Percentiles rank a stretch among this genome's conserved stretches.
Evolutionary conservation across 2,113 vertebrate species (phyloP).

Genomic region (Phocoena sinus): DNA sequence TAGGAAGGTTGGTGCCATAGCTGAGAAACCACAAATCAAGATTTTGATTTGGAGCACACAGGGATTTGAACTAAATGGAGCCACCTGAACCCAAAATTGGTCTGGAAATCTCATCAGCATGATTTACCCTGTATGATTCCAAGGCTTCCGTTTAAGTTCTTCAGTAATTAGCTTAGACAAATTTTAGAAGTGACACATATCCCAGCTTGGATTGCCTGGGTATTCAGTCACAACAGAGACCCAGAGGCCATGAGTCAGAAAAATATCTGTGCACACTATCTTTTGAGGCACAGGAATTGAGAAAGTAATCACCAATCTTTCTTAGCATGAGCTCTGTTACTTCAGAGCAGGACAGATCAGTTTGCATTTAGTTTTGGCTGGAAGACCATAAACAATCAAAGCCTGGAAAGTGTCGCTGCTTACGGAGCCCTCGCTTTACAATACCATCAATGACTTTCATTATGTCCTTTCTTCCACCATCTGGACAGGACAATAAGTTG

Average conservation of each 20-base stretch:
- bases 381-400: constrained; percentile 40
- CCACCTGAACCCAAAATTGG: constrained; percentile 47
- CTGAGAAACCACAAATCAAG: constrained; percentile 35
- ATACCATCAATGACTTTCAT: background rate
- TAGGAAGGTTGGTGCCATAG: background rate
- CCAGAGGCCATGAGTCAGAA: background rate
- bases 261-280: background rate
- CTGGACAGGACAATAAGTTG: background rate
- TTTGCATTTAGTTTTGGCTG: background rate
- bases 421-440: constrained; percentile 5
- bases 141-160: constrained; percentile 16
- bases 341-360: constrained; percentile 21
- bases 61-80: constrained; percentile 29
- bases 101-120: constrained; percentile 30
- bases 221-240: background rate
- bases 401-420: background rate
- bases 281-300: background rate
- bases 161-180: constrained; percentile 2
- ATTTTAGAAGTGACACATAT: background rate
- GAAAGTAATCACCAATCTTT: constrained; percentile 22
- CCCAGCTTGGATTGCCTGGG: background rate
- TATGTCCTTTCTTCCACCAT: constrained; percentile 1
- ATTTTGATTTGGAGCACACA: background rate
- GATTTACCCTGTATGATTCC: background rate
- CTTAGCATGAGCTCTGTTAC: background rate